Evolutionary conservation across 2,797 vertebrate species (phyloP), one percentile per base, ranked within the genome.

Genomic region (Hippoglossus hippoglossus): DNA sequence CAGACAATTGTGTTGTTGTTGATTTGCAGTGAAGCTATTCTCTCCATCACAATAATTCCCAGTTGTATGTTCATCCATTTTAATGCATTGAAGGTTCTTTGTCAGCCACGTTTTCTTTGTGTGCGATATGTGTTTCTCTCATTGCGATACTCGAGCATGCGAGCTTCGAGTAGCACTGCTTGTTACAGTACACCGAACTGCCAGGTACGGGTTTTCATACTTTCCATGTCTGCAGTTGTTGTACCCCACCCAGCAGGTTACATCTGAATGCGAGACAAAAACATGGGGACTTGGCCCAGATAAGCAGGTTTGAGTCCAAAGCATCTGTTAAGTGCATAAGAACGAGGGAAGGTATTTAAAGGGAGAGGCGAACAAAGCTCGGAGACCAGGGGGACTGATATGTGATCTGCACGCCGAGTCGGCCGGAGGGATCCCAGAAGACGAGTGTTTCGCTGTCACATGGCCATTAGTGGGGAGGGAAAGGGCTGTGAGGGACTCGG

Each of bases 301-400:
- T 82, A 65, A 82, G 69, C 84, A 75, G 79, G 85, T 80, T 74
- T 65, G 80, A 81, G 72, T 70, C 83, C n/a, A 24, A 59, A 84
- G 88, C 88, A 90, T 94, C 91, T 93, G 90, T 86, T 92, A 90
- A 88, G 86, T 89, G 81, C 89, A 90, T 91, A 86, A 84, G 81
- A 87, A 79, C 12, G 79, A 79, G 71, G 57, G 34, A 34, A 69
- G 28, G 71, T 59, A 71, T 86, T 79, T 67, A 78, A 73, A 67
- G 16, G n/a, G 65, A 25, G 67, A 54, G 41, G 61, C 57, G 73
- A 70, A 87, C 89, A 88, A 89, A 92, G 87, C 80, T 71, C 44
- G 11, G 61, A 67, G 68, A 88, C 74, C 83, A 59, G 73, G 86
- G 87, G 87, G 87, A 85, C 85, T 75, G 90, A 91, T 75, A 91